Base-by-base conservation (phyloP, 2,888 invertebrate genomes). In the Caenorhabditis becei region DNA sequence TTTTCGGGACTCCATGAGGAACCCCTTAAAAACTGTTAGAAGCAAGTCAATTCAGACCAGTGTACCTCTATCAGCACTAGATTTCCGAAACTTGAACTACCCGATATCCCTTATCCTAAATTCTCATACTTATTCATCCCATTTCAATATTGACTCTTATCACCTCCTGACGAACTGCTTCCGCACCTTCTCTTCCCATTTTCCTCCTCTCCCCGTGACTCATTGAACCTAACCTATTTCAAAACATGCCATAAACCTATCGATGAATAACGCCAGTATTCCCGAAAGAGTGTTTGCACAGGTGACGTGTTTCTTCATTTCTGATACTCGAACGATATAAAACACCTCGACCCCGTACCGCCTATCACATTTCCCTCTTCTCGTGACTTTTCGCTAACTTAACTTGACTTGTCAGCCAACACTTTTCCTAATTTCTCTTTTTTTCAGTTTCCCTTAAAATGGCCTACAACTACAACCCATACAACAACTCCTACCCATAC, bases 401-500 rank as follows among this genome's bases (percentile, higher is more conserved):
- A n/a, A n/a, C n/a, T n/a, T n/a, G 41, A n/a, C 20, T 11, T 23
- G 1, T 49, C 28, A 35, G 51, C 23, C n/a, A 28, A 16, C 58
- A 63, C 23, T 35, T 28, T 63, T 37, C 59, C 37, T 58, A 65
- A n/a, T 44, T 18, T 70, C 51, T 54, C 51, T 47, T 35, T 69
- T 65, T 70, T 58, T 23, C 65, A 65, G 65, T 41, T 37, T 23
- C 14, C 8, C 47, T 41, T 32, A 62, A 67, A 11, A 80, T 80
- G 80, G 80, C 80, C n/a, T 80, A 80, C 65, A 71, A 71, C 54
- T 72, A 72, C 63, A 80, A 80, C 49, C 80, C 80, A 44, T 80
- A 80, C 75, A 80, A 80, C 75, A 44, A 53, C 28, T 44, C 65
- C 1, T 75, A 75, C 66, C 75, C 65, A 70, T 75, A 75, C 59